A percentile compares a stretch with the other conserved stretches of the same genome.
These are phyloP conservation scores for Linurgus olivaceus DNA, from an alignment of 2,797 vertebrate species.

Conservation along the genomic window DNA sequence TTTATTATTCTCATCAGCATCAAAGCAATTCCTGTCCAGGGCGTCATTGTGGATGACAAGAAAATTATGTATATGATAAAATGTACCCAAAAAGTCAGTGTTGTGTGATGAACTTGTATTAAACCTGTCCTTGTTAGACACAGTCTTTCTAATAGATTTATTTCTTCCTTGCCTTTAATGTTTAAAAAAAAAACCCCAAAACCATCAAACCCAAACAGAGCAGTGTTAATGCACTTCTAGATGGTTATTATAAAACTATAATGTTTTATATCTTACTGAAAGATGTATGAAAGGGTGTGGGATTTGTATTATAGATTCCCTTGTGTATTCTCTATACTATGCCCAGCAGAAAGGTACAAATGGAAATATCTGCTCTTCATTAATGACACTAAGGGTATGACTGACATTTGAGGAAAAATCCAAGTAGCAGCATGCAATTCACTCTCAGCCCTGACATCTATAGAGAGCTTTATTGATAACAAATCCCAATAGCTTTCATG, in stretches of 20 bases:
- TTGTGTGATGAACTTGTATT: background rate
- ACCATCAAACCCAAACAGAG: background rate
- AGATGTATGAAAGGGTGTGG: background rate
- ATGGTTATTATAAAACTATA: no score
- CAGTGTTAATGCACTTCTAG: background rate
- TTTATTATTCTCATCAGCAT: background rate
- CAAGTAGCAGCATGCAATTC: background rate
- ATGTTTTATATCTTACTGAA: background rate
- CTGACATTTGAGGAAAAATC: background rate
- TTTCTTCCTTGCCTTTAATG: background rate
- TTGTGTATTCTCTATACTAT: background rate
- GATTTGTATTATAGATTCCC: background rate
- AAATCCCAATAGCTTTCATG: background rate
- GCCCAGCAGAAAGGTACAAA: background rate
- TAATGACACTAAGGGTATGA: background rate
- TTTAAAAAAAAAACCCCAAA: background rate
- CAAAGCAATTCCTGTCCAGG: background rate
- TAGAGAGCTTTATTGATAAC: background rate
- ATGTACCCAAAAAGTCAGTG: background rate
- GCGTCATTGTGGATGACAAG: background rate
- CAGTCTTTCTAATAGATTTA: background rate
- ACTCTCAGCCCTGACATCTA: background rate
- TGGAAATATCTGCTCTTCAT: background rate
- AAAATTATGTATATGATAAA: background rate
- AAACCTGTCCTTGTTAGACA: background rate